A percentile compares a stretch with the other conserved stretches of the same genome.
Conservation (phyloP, 64 coral and sea anemone genomes). For the Orbicella faveolata region DNA sequence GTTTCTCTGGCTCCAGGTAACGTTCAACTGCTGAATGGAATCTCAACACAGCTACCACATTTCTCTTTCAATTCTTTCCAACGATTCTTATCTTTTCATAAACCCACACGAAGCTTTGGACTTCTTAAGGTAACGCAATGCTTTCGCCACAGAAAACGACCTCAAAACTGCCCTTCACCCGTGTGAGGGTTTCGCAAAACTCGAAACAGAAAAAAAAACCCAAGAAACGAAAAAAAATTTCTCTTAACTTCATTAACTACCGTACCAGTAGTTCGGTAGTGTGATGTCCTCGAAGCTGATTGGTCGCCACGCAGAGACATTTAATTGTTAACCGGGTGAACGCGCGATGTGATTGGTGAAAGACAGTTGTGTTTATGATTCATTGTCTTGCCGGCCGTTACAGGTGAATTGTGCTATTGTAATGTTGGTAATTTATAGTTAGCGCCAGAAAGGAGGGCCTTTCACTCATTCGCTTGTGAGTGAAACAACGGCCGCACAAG, state of each 20-base stretch:
- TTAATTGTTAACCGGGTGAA: constrained; percentile 94
- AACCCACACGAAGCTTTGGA: neutral
- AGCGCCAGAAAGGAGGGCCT: constrained; percentile 81
- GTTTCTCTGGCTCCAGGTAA: constrained; percentile 38
- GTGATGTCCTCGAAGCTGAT: constrained; percentile 42
- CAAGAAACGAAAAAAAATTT: neutral
- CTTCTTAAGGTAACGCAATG: neutral
- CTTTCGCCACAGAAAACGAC: neutral
- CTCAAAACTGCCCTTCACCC: neutral
- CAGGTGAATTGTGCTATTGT: constrained; percentile 96
- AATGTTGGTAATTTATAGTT: constrained; percentile 99
- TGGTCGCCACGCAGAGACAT: constrained; percentile 59
- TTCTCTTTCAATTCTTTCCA: constrained; percentile 24
- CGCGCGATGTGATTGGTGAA: constrained; percentile 60
- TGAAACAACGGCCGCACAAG: constrained; percentile 23
- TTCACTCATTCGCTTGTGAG: constrained; percentile 88
- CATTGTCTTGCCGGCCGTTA: constrained; percentile 92
- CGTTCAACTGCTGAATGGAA: constrained; percentile 20
- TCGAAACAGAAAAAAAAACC: neutral
- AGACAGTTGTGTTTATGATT: constrained; percentile 76
- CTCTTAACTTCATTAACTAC: constrained; percentile 82
- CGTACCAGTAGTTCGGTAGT: constrained; percentile 68
- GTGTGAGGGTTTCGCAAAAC: neutral
- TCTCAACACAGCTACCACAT: neutral
- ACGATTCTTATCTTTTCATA: constrained; percentile 32